Percentiles rank a stretch among this genome's conserved stretches.
These are phyloP conservation scores for Brachypteracias leptosomus DNA, from an alignment of 2,113 vertebrate genomes.

Conservation along the genomic window DNA sequence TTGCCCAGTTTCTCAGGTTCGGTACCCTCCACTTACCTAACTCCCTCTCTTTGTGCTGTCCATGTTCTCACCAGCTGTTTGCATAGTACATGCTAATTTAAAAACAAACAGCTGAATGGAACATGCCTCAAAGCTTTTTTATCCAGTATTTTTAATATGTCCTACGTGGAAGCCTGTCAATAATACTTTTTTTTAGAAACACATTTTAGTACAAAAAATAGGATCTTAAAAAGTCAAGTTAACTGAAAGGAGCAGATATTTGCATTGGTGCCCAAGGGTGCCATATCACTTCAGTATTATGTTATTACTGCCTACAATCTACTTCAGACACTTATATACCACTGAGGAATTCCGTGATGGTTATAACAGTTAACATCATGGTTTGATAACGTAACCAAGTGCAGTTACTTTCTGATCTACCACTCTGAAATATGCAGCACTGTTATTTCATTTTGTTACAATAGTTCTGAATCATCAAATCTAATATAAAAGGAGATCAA, in stretches of 20 bases:
- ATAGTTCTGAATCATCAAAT: slow-evolving; percentile 13
- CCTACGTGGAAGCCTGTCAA: background rate
- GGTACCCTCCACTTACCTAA: background rate
- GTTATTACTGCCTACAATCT: background rate
- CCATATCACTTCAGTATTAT: background rate
- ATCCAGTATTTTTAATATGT: background rate
- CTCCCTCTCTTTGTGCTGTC: background rate
- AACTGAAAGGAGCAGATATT: slow-evolving; percentile 9
- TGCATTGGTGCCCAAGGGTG: background rate
- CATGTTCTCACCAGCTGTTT: background rate
- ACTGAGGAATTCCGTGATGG: background rate
- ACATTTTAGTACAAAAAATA: background rate
- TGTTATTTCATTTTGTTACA: slow-evolving; percentile 37
- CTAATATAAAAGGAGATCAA: slow-evolving; percentile 18
- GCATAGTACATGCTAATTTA: background rate
- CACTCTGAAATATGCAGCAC: background rate
- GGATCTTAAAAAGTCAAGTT: background rate
- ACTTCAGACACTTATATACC: background rate
- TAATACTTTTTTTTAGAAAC: background rate
- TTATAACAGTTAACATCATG: background rate
- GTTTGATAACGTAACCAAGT: slow-evolving; percentile 23
- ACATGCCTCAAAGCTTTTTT: background rate
- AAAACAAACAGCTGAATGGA: background rate
- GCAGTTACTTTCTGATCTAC: slow-evolving; percentile 8
- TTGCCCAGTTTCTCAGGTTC: background rate